A percentile compares a stretch with the other conserved stretches of the same genome.
Conservation (phyloP, 2,113 vertebrate genomes). For the Anguilla rostrata region DNA sequence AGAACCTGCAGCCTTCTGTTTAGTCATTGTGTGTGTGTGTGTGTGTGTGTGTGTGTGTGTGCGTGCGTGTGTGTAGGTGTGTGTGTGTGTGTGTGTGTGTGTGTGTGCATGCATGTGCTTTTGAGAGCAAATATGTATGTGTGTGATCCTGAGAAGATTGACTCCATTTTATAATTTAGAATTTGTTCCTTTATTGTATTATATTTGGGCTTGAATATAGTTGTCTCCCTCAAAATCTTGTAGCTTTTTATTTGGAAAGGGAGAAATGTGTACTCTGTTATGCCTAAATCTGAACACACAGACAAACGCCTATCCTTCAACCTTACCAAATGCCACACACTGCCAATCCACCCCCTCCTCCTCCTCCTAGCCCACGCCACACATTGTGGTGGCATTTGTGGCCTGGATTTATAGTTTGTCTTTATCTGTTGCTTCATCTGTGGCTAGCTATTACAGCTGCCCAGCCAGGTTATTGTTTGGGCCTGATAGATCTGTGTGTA, state of each 20-base stretch:
- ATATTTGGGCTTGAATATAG: not conserved
- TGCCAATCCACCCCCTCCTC: constrained; percentile 48
- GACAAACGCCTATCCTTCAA: constrained; percentile 6
- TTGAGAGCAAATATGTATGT: not conserved
- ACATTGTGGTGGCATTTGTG: constrained; percentile 75
- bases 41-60: not conserved
- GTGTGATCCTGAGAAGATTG: not conserved
- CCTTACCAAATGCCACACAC: not conserved
- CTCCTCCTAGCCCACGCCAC: constrained; percentile 67
- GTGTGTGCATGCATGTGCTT: not conserved
- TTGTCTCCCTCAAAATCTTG: not conserved
- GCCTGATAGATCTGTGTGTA: constrained; percentile 90
- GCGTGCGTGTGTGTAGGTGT: not conserved
- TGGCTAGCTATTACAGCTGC: constrained; percentile 91
- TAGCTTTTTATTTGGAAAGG: not conserved
- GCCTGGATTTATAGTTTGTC: constrained; percentile 92
- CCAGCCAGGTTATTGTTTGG: constrained; percentile 90
- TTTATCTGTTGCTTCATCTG: constrained; percentile 97
- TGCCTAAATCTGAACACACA: constrained; percentile 21
- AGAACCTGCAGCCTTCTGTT: not conserved
- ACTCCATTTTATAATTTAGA: not conserved
- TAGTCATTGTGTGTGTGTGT: constrained; percentile 3
- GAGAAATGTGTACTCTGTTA: not conserved
- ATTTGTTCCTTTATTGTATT: not conserved
- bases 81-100: not conserved